A percentile compares a stretch with the other conserved stretches of the same genome.
These are phyloP conservation scores for Karalla daura DNA, from an alignment of 2,797 vertebrate genomes.

Conservation along the genomic window DNA sequence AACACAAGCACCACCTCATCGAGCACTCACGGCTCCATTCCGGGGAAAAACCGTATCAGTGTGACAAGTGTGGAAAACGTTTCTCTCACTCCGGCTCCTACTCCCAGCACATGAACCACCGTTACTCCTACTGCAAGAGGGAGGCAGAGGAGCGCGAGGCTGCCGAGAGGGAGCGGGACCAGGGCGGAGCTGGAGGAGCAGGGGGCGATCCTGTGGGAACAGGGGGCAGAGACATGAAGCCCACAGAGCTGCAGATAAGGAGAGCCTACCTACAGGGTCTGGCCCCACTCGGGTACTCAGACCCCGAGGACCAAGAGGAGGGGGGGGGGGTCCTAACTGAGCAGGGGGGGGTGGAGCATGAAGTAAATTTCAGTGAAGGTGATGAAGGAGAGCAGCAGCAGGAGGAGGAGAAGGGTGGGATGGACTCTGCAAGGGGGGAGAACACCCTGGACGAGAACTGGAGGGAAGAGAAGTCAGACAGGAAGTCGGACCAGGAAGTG, in stretches of 20 bases:
- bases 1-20: conserved; percentile 99
- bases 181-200: conserved; percentile 74
- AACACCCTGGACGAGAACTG: conserved; percentile 89
- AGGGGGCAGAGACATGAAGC: conserved; percentile 84
- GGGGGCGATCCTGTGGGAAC: conserved; percentile 25
- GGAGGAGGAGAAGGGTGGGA: conserved; percentile 87
- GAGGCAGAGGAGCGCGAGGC: conserved; percentile 97
- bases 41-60: conserved; percentile 98
- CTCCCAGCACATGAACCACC: conserved; percentile 99
- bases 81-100: conserved; percentile 98
- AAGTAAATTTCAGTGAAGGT: conserved; percentile 86
- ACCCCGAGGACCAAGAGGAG: conserved; percentile 91
- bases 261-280: conserved; percentile 93
- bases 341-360: conserved; percentile 83
- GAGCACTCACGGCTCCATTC: conserved; percentile 98
- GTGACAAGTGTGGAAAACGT: conserved; percentile 97
- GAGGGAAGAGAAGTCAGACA: conserved; percentile 91
- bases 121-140: conserved; percentile 98
- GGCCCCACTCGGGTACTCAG: conserved; percentile 90
- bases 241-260: conserved; percentile 93
- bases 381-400: conserved; percentile 85
- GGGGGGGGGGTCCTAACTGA: conserved; percentile 39
- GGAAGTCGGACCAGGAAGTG: conserved; percentile 92
- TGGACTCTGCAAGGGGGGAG: conserved; percentile 86
- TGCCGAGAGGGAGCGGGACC: conserved; percentile 90